Conservation (phyloP, 2,113 vertebrate species). For the Picathartes gymnocephalus region DNA sequence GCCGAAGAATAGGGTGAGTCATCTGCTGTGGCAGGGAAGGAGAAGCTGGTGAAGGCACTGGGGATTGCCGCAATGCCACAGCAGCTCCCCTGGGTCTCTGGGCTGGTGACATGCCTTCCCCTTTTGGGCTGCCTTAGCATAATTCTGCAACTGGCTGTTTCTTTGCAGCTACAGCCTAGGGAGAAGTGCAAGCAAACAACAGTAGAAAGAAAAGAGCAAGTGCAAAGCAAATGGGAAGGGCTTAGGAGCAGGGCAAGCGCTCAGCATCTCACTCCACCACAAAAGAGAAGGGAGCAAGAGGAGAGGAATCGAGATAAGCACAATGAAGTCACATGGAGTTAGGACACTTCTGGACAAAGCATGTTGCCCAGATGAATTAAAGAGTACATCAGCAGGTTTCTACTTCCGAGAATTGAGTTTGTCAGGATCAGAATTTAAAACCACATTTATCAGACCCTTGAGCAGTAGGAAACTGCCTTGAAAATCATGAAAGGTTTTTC, state of each 20-base stretch:
- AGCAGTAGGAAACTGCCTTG: background rate
- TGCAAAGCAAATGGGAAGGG: background rate
- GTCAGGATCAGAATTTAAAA: background rate
- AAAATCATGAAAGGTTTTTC: background rate
- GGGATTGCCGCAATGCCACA: background rate
- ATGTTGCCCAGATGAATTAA: background rate
- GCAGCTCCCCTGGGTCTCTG: background rate
- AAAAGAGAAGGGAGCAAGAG: background rate
- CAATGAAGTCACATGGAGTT: background rate
- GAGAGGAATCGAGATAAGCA: background rate
- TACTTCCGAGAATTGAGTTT: background rate
- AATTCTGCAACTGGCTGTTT: background rate
- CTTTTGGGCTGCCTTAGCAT: background rate
- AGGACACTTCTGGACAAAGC: background rate
- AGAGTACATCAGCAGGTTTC: background rate
- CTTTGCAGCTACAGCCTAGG: background rate
- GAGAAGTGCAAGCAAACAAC: background rate
- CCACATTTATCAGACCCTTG: background rate
- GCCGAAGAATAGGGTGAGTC: background rate
- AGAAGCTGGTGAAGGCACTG: background rate
- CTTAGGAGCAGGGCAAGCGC: rapidly evolving
- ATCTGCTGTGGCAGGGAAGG: background rate
- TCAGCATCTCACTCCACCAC: rapidly evolving
- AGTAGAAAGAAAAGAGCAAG: background rate
- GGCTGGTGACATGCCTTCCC: background rate